Evolutionary conservation across 1,140 invertebrate species (phyloP).

Genomic region (Dreissena rostriformis): DNA sequence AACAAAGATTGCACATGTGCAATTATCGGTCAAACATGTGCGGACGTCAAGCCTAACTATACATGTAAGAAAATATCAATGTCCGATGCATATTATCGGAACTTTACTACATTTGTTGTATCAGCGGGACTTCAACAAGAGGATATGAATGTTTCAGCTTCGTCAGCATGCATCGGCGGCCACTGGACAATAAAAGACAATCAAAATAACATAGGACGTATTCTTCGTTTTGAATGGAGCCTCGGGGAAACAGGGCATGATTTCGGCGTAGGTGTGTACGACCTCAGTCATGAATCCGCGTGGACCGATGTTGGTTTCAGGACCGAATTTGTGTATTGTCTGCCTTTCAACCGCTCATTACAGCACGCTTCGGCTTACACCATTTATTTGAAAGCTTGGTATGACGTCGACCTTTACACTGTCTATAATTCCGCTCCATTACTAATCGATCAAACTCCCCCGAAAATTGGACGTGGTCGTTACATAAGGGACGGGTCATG

Average conservation of each 20-base stretch:
- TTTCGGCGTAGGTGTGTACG: slow-evolving; percentile 58
- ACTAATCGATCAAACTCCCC: slow-evolving; percentile 55
- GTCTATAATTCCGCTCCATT: slow-evolving; percentile 54
- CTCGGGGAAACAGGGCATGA: slow-evolving; percentile 33
- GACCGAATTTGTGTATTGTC: slow-evolving; percentile 55
- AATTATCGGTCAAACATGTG: slow-evolving; percentile 57
- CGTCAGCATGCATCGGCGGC: slow-evolving; percentile 57
- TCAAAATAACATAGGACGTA: not conserved
- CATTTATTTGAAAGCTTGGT: slow-evolving; percentile 62
- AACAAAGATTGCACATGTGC: slow-evolving; percentile 66
- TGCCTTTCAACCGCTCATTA: slow-evolving; percentile 41
- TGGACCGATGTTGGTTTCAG: slow-evolving; percentile 63
- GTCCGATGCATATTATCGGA: not conserved
- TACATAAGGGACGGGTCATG: slow-evolving; percentile 55
- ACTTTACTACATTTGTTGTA: slow-evolving; percentile 1
- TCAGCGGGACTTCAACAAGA: not conserved
- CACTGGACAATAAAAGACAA: slow-evolving; percentile 33
- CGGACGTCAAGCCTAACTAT: not conserved
- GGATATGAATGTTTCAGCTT: slow-evolving; percentile 21
- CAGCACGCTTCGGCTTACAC: slow-evolving; percentile 47
- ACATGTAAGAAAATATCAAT: not conserved
- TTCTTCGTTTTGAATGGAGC: slow-evolving; percentile 64
- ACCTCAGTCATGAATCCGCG: slow-evolving; percentile 31
- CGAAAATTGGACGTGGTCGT: slow-evolving; percentile 51
- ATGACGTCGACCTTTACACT: slow-evolving; percentile 18